Conservation (phyloP, 2,113 vertebrate species). For the Leptobrachium ailaonicum region DNA sequence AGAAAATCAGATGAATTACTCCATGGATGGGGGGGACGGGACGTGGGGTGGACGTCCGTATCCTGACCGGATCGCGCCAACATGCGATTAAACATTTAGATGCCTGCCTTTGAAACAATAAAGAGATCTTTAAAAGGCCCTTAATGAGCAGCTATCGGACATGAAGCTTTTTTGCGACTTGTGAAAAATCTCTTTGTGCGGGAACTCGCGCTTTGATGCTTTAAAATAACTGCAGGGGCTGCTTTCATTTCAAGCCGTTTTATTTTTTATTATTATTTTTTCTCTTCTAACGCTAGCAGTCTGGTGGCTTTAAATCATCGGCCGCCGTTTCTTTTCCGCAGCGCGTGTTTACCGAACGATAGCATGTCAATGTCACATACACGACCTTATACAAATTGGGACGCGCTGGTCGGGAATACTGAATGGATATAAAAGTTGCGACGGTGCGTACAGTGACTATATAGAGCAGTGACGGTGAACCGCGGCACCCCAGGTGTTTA, state of each 20-base stretch:
- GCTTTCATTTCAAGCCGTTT: conserved; percentile 75
- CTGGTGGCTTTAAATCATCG: conserved; percentile 77
- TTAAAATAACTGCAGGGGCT: conserved; percentile 82
- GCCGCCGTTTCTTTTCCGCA: conserved; percentile 73
- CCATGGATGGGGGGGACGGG: neutral
- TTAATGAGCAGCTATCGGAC: conserved; percentile 89
- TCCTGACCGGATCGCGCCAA: conserved; percentile 60
- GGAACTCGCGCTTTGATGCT: conserved; percentile 81
- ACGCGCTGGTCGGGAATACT: no score
- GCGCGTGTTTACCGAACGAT: conserved; percentile 70
- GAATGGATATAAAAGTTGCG: no score
- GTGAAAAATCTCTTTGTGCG: conserved; percentile 77
- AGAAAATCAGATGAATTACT: neutral
- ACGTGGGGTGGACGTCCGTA: neutral
- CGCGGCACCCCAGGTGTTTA: no score
- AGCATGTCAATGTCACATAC: conserved; percentile 61
- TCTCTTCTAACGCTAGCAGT: conserved; percentile 57
- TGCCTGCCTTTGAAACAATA: conserved; percentile 87
- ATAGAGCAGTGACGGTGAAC: no score
- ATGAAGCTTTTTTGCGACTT: conserved; percentile 76
- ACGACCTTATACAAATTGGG: no score
- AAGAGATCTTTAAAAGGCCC: conserved; percentile 77
- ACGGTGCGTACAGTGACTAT: no score
- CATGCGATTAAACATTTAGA: conserved; percentile 88
- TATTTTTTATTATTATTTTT: conserved; percentile 48